Evolutionary conservation across 2,113 vertebrate genomes (phyloP), one percentile per base, ranked within the genome.

Genomic region (Isurus oxyrinchus): DNA sequence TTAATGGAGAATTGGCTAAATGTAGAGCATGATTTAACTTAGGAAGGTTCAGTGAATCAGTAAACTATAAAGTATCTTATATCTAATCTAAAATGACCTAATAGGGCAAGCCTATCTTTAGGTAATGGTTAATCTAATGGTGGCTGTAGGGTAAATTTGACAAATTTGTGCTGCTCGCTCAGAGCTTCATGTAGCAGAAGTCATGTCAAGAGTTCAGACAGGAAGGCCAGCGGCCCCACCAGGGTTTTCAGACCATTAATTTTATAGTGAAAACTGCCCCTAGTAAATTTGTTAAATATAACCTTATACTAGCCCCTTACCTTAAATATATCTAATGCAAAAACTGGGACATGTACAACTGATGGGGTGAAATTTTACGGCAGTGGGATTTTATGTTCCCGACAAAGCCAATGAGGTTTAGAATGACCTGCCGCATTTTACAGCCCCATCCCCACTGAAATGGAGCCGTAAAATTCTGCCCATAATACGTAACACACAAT

Each of bases 211-310:
- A 66, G 35, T 94, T 40, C n/a, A 94, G 16, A 19, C n/a, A 40
- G 21, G 90, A 61, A 55, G 53, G 53, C 53, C 55, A 90, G 21
- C 8, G 86, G 13, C 11, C 14, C 3, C 25, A 35, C 31, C 25
- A n/a, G 55, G 55, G 61, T 61, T 93, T 93, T 63, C 90, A 94
- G 35, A 61, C n/a, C n/a, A 49, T 94, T 94, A 94, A 63, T 94
- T 94, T 94, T 94, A 10, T 94, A 19, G 59, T 23, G 4, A 7
- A 16, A 16, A n/a, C 59, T 94, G 59, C 16, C 61, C 90, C 55
- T 66, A 63, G n/a, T 40, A 40, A 49, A 49, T 84, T 84, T 84
- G 79, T 84, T 44, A 84, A 84, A 84, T 84, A 40, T 84, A 57
- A 11, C 55, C 13, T 59, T 91, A 90, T 35, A 59, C 19, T 55